Base-by-base conservation (phyloP, 30 jellyfish, hydroid and myxozoan species). In the Pelagia noctiluca region DNA sequence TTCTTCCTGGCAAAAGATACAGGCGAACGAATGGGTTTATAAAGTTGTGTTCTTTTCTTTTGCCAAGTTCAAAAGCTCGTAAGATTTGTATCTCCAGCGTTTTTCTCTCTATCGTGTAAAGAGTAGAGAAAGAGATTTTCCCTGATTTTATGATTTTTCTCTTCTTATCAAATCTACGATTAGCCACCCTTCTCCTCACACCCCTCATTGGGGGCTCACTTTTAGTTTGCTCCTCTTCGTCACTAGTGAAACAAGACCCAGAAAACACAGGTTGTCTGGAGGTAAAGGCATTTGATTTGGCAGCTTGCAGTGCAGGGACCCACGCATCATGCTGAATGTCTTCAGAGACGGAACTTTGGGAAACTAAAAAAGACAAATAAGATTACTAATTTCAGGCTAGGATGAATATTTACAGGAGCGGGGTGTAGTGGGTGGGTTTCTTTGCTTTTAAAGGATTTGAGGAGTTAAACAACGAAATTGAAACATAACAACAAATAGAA, bases 1-100 rank as follows among this genome's bases (percentile, higher is more conserved):
- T 63, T 83, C 88, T 94, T 2, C 99, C 99, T 10, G 99, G 99
- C 18, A 84, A 50, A n/a, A 94, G 89, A 62, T 94, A 88, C 4
- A 88, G 35, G 1, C 95, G 57, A 21, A 94, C 96, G 54, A 94
- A 94, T 0, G 99, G 96, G 73, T 78, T 82, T 34, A 88, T 70
- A 5, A 75, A 87, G 53, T 75, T 73, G 46, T 38, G 82, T 0
- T 74, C 96, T 21, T 69, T 81, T 50, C 92, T 75, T 22, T 62
- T 64, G 13, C 93, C 97, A 24, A 93, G 42, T 47, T 82, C 97
- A 37, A 50, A 57, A 16, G 90, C 97, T 23, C 96, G 47, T 5
- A 54, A 28, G 22, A 93, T 73, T 68, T 50, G 71, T n/a, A 93
- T 87, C 36, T 87, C 90, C 26, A 93, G 80, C 16, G 35, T 52